Conservation (phyloP, 2,113 vertebrate genomes). For the Elephas maximus region DNA sequence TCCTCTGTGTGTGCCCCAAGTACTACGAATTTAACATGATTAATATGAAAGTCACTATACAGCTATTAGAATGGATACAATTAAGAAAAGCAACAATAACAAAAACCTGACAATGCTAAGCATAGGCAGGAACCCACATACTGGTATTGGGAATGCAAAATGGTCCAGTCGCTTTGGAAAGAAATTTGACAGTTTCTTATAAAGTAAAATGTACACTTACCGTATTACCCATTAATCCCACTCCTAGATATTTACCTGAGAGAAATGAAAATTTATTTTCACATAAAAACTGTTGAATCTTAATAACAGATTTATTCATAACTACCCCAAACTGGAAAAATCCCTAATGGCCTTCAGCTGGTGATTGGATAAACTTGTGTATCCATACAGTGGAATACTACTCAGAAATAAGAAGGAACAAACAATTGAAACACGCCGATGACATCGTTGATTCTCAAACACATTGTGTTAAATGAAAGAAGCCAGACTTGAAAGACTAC, state of each 20-base stretch:
- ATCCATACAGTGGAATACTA: too few species aligned
- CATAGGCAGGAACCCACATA: not conserved
- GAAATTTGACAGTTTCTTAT: not conserved
- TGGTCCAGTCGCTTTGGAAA: not conserved
- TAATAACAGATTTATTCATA: constrained; percentile 6
- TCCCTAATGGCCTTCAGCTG: too few species aligned
- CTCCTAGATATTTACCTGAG: not conserved
- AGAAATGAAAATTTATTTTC: constrained; percentile 1
- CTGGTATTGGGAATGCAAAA: not conserved
- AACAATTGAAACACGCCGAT: too few species aligned
- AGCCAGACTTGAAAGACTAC: not conserved
- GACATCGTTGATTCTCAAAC: not conserved
- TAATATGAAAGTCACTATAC: not conserved
- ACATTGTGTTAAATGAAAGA: not conserved
- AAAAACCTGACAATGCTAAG: not conserved
- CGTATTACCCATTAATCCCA: not conserved
- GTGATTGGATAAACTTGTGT: too few species aligned
- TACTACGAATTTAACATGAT: not conserved
- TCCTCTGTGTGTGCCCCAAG: not conserved
- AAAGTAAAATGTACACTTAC: not conserved
- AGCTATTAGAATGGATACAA: not conserved
- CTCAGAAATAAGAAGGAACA: too few species aligned
- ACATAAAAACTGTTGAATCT: not conserved
- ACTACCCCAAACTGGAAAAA: not conserved
- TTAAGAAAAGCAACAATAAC: not conserved